Evolutionary conservation across 1,140 invertebrate species (phyloP), one percentile per base, ranked within the genome.

Genomic region (Solen grandis): DNA sequence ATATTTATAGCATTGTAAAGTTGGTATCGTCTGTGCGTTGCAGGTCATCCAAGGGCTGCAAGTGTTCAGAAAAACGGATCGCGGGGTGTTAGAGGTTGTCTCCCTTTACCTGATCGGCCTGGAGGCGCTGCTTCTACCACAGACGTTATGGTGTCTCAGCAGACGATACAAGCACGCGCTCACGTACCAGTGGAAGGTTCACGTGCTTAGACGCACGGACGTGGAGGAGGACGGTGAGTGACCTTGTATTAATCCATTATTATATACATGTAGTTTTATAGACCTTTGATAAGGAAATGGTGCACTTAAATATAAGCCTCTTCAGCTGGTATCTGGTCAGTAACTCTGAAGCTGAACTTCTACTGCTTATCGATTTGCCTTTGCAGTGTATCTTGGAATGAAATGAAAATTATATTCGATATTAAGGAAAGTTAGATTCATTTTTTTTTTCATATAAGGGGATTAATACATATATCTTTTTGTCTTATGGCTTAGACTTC

Each of bases 21-120:
- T n/a, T n/a, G n/a, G n/a, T n/a, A n/a, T n/a, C n/a, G n/a, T n/a
- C n/a, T n/a, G n/a, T 68, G 19, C 59, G 55, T 66, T 78, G 16
- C 82, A 88, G 86, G 62, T 88, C 14, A 79, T 83, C 1, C 79
- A 88, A 68, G 84, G 85, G 29, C 14, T 84, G 2, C 85, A 86
- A 59, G 66, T 84, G 14, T 77, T 85, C 14, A 66, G 75, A 5
- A 46, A 63, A 0, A 33, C 65, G 2, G 79, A 88, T 52, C 35
- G 73, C 5, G 76, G 38, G 0, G 22, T 33, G 3, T 35, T 85
- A 19, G 82, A 88, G 62, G 66, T 59, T 8, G 55, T 80, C 0
- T 62, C 81, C 13, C 60, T 85, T 5, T 88, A 84, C 68, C 46
- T 87, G 41, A 35, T 83, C 16, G 74, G 85, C 14, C 13, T 76